Percentiles rank a stretch among this genome's conserved stretches.
Evolutionary conservation across 2,888 invertebrate genomes (phyloP).

Genomic region (Rhamphomyia laevipes): DNA sequence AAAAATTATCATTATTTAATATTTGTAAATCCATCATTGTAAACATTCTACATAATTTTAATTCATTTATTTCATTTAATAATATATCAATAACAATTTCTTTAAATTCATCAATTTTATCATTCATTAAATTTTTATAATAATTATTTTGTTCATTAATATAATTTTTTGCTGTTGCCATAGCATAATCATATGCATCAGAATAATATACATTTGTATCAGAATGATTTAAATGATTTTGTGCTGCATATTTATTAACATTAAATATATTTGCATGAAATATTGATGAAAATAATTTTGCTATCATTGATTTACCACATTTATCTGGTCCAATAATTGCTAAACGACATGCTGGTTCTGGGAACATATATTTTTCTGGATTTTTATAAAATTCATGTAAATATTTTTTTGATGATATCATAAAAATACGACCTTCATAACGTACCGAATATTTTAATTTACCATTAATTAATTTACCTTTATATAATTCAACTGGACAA

Average conservation of each 20-base stretch:
- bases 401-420: conserved; percentile 43
- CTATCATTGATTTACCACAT: conserved; percentile 47
- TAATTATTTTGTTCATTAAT: not conserved
- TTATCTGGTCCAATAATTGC: conserved; percentile 48
- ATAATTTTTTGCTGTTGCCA: not conserved
- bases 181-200: not conserved
- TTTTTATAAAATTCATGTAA: conserved; percentile 46
- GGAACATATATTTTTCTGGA: conserved; percentile 47
- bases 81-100: too few relatives aligned
- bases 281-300: conserved; percentile 23
- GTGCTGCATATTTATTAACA: not conserved
- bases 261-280: not conserved
- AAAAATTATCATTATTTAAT: not conserved
- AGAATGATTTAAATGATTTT: too few relatives aligned
- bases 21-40: not conserved
- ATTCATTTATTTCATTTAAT: too few relatives aligned
- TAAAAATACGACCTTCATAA: conserved; percentile 50
- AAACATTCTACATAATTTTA: too few relatives aligned
- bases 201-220: not conserved
- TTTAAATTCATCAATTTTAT: not conserved
- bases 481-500: conserved; percentile 52
- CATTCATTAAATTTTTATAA: not conserved
- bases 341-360: conserved; percentile 45
- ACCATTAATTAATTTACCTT: conserved; percentile 43
- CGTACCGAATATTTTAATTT: conserved; percentile 43